Percentiles rank a stretch among this genome's conserved stretches.
Evolutionary conservation across 1,140 invertebrate genomes (phyloP).

Genomic region (Pemphigus obesinymphae): DNA sequence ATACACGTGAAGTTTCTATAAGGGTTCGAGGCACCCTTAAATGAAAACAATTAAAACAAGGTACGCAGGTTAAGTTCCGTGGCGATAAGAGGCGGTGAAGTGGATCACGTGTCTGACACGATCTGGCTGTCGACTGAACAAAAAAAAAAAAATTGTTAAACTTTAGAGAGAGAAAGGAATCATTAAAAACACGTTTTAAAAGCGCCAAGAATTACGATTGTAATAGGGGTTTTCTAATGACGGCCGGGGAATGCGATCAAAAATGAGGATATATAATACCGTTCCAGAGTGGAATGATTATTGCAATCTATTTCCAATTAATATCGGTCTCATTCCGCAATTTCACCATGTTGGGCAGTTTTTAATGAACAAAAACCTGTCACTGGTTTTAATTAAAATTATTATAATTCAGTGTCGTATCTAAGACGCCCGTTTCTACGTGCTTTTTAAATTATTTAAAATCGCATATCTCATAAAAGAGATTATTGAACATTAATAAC

Average conservation of each 20-base stretch:
- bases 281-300: conserved; percentile 27
- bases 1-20: not conserved
- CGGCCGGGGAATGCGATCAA: conserved; percentile 36
- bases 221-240: conserved; percentile 40
- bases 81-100: conserved; percentile 6
- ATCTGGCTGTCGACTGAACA: not conserved
- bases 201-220: conserved; percentile 8
- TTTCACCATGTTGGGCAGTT: conserved; percentile 20
- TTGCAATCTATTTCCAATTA: conserved; percentile 42
- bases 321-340: conserved; percentile 35
- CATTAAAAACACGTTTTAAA: conserved; percentile 40
- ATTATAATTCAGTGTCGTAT: conserved; percentile 40
- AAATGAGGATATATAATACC: conserved; percentile 35
- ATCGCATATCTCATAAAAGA: conserved; percentile 32
- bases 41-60: conserved; percentile 35
- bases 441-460: conserved; percentile 32
- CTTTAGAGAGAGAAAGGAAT: conserved; percentile 27
- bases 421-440: conserved; percentile 7
- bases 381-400: conserved; percentile 39
- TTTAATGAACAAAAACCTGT: conserved; percentile 41
- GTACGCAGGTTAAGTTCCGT: conserved; percentile 26
- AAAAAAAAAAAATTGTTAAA: conserved; percentile 33
- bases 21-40: conserved; percentile 10
- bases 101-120: conserved; percentile 34
- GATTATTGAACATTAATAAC: conserved; percentile 36